Percentiles rank a stretch among this genome's conserved stretches.
phyloP scores from a whole-genome alignment of 2,888 invertebrate species.

The Drosophila seclusa region DNA sequence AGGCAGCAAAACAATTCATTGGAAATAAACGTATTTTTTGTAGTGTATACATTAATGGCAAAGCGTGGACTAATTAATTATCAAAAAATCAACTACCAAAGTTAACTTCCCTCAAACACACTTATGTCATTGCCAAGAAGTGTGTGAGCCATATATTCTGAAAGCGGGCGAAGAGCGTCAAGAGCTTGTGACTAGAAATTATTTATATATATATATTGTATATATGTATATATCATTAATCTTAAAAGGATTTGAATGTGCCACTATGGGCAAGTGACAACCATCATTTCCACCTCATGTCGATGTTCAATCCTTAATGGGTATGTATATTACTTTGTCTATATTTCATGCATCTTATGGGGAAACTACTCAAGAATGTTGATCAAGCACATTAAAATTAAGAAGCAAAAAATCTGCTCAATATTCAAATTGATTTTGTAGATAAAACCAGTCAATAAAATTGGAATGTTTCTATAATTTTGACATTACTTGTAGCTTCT shows the following conservation, averaged over 20 bases:
- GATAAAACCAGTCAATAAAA: neutral
- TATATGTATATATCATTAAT: too few species aligned
- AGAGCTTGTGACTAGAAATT: neutral
- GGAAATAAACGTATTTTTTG: neutral
- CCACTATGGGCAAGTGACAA: neutral
- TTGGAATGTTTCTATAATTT: neutral
- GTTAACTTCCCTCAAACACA: neutral
- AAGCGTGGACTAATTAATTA: neutral
- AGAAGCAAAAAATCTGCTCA: neutral
- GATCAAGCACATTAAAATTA: neutral
- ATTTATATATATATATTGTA: neutral
- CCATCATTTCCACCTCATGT: neutral
- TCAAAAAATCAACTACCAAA: neutral
- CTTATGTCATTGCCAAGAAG: neutral
- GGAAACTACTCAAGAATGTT: neutral
- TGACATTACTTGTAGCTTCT: neutral
- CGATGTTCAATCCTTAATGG: neutral
- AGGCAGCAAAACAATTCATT: conserved; percentile 2
- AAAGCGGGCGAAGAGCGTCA: neutral
- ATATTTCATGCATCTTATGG: neutral
- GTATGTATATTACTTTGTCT: neutral
- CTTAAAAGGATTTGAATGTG: neutral
- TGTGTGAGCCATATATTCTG: neutral
- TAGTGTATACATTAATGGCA: neutral
- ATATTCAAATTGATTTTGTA: neutral